A percentile compares a stretch with the other conserved stretches of the same genome.
Conservation (phyloP, 2,797 vertebrate species). For the Premnoplex brunnescens region DNA sequence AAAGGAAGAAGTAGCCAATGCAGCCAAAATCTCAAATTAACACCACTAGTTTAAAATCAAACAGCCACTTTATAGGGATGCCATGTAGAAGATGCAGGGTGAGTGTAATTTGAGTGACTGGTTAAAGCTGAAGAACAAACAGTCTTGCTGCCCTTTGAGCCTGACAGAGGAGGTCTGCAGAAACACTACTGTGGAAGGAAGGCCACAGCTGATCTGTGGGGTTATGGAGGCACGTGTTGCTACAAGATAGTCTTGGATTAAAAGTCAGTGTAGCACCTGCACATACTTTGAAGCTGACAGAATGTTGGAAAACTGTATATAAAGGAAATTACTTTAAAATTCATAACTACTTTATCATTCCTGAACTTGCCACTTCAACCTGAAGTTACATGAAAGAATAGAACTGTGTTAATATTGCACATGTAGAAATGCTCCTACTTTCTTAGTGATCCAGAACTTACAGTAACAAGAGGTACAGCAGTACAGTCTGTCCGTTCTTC, state of each 20-base stretch:
- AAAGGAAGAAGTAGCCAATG: background rate
- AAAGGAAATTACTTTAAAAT: background rate
- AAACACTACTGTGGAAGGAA: background rate
- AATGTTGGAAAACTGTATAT: background rate
- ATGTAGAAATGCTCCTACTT: background rate
- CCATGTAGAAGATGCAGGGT: background rate
- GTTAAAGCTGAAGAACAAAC: background rate
- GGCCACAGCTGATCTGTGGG: background rate
- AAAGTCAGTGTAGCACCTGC: background rate
- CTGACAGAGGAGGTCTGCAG: background rate
- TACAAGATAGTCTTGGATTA: background rate
- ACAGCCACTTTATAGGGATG: background rate
- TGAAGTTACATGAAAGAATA: background rate
- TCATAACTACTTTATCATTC: background rate
- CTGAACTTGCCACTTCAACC: background rate
- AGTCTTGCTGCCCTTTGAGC: background rate
- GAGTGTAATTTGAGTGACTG: background rate
- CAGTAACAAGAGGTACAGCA: background rate
- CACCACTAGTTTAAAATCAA: background rate
- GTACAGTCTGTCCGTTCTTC: background rate
- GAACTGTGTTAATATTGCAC: background rate
- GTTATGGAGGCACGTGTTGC: background rate
- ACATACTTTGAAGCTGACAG: background rate
- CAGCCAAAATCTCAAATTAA: background rate
- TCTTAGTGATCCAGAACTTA: background rate